Evolutionary conservation across 92 coral and sea anemone genomes (phyloP), one percentile per base, ranked within the genome.

Genomic region (Epizoanthus rinbou): DNA sequence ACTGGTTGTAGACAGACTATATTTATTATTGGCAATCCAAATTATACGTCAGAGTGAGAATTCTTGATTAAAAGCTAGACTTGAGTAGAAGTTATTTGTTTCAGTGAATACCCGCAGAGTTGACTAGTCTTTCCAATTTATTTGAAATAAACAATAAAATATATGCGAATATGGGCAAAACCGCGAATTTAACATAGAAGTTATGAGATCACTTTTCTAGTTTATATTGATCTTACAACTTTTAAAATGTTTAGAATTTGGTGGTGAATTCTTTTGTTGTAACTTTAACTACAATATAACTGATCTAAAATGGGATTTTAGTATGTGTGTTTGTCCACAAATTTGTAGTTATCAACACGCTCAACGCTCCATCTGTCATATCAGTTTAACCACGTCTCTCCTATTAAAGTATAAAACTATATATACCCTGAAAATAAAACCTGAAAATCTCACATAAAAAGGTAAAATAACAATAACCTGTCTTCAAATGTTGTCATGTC

Each of bases 161-260:
- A 2, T 8, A 13, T 67, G 7, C 72, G n/a, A 19, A 67, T 67
- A 8, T 0, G 39, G 50, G 72, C 5, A 33, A 67, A 67, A 67
- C 72, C 72, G 39, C 72, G 10, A 67, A 67, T 19, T 31, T 21
- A 63, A 9, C 25, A 21, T 23, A 63, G 3, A 41, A n/a, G 23
- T 15, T 28, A 39, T 69, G 19, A 45, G 8, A 41, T 53, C 43
- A 31, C 58, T n/a, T 10, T 13, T 15, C 15, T 18, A 5, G 43
- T 23, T 54, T 56, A 33, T 14, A 24, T 3, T 64, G 28, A 16
- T 35, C 39, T 37, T 60, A 28, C 14, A 3, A 16, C 31, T 78
- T 59, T 13, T 8, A 37, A 52, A 62, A 60, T 76, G 81, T 62
- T 37, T 60, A 60, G 65, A 78, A 37, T 23, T 58, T 56, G 52